These are phyloP conservation scores for Lampris megalopsis DNA, from an alignment of 2,113 vertebrate genomes.

Conservation along the genomic window DNA sequence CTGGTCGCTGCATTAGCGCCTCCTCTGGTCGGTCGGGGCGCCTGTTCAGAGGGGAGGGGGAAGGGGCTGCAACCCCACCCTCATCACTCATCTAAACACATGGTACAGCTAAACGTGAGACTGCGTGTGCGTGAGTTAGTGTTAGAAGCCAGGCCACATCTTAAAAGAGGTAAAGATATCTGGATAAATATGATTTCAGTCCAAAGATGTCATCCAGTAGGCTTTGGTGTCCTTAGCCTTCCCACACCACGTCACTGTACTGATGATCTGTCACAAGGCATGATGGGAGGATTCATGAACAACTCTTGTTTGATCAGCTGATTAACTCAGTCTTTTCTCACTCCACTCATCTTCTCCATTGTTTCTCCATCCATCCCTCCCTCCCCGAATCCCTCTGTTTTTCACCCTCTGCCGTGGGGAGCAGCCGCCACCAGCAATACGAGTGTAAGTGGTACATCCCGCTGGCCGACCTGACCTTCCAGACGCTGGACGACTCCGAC, in stretches of 20 bases:
- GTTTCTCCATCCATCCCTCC: not conserved
- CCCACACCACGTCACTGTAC: too few species aligned
- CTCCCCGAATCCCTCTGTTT: not conserved
- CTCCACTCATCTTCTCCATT: not conserved
- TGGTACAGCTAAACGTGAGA: too few species aligned
- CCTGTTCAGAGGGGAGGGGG: too few species aligned
- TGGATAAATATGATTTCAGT: not conserved
- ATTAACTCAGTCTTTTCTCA: not conserved
- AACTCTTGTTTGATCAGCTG: not conserved
- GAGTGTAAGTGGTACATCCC: slow-evolving; percentile 99
- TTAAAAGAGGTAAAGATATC: too few species aligned
- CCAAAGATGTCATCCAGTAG: not conserved
- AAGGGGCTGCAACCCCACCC: too few species aligned
- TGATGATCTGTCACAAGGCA: not conserved
- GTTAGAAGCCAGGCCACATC: too few species aligned
- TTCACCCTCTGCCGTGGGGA: slow-evolving; percentile 31
- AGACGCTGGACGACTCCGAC: slow-evolving; percentile 92
- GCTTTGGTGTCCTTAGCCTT: too few species aligned
- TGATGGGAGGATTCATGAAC: not conserved
- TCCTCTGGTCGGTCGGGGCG: too few species aligned
- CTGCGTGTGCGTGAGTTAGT: too few species aligned
- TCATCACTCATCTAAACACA: too few species aligned
- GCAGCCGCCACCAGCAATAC: slow-evolving; percentile 95
- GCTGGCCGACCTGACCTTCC: slow-evolving; percentile 93
- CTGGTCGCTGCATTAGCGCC: too few species aligned